Base-by-base conservation (phyloP, 2,797 vertebrate species). In the Prionace glauca region DNA sequence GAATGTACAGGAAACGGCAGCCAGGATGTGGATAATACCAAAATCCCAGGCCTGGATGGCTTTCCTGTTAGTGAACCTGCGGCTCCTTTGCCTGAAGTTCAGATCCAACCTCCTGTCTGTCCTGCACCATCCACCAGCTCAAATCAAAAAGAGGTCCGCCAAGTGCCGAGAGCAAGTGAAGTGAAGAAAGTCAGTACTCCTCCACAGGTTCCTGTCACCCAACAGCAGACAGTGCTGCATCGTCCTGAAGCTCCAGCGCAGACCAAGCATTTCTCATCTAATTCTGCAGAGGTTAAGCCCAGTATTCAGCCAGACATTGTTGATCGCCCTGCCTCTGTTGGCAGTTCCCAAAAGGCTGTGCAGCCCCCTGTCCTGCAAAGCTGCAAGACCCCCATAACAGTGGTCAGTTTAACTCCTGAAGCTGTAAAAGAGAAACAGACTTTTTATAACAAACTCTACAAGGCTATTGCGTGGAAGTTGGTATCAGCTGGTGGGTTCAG, bases 401-500 rank as follows among this genome's bases (percentile, higher is more conserved):
- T 97, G 69, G 96, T 97, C 96, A 98, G 97, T 95, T 96, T 98
- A 92, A 98, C 98, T 86, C 97, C 95, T 0, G 97, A 98, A 96
- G 98, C 98, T n/a, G 97, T 98, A 0, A 98, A 98, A 41, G 98
- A 99, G 96, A 98, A 98, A 95, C 99, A 99, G 0, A 98, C 99
- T 86, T 99, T 99, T 97, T 99, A 99, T 97, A 99, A 99, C 96
- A 98, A 99, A 97, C 98, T 99, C 7, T 99, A 99, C 97, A 99
- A 99, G 97, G 98, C 99, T 0, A 98, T 99, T 96, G 99, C 99
- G 0, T 99, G 99, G 99, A 99, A 99, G 96, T 96, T 99, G 96
- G 99, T 99, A 95, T 99, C 99, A 3, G 99, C 98, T 0, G 99
- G 99, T 41, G 99, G 99, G 87, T 99, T 99, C 84, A 99, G 98